phyloP scores from a whole-genome alignment of 2,888 invertebrate species.

The Tetrapedia diversipes region DNA sequence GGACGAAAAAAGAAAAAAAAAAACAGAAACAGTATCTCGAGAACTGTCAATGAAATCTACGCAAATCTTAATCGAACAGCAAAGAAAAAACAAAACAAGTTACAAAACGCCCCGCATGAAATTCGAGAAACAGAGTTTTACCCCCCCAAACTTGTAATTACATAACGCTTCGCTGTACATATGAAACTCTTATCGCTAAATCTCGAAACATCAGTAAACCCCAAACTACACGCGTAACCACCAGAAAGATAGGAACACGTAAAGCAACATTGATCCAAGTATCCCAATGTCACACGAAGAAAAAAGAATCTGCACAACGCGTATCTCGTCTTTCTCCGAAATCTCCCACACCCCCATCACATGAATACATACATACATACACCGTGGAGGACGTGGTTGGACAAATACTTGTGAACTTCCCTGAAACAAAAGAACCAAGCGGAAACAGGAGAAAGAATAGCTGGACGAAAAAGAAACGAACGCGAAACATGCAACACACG shows the following conservation, averaged over 20 bases:
- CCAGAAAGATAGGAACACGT: too few relatives aligned
- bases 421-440: background rate
- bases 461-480: too few relatives aligned
- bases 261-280: slow-evolving; percentile 7
- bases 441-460: background rate
- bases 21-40: background rate
- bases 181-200: background rate
- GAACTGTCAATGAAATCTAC: background rate
- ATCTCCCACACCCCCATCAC: background rate
- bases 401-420: slow-evolving; percentile 1
- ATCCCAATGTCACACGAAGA: background rate
- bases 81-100: background rate
- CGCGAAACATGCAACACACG: background rate
- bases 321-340: slow-evolving; percentile 2
- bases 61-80: background rate
- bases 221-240: background rate
- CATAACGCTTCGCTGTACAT: slow-evolving; percentile 1
- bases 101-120: background rate
- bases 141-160: background rate
- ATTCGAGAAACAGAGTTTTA: background rate
- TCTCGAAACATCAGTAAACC: background rate
- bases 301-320: background rate
- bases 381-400: background rate
- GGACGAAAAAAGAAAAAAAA: background rate
- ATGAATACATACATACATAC: too few relatives aligned